Evolutionary conservation across 2,797 vertebrate genomes (phyloP).

Genomic region (Crenichthys baileyi): DNA sequence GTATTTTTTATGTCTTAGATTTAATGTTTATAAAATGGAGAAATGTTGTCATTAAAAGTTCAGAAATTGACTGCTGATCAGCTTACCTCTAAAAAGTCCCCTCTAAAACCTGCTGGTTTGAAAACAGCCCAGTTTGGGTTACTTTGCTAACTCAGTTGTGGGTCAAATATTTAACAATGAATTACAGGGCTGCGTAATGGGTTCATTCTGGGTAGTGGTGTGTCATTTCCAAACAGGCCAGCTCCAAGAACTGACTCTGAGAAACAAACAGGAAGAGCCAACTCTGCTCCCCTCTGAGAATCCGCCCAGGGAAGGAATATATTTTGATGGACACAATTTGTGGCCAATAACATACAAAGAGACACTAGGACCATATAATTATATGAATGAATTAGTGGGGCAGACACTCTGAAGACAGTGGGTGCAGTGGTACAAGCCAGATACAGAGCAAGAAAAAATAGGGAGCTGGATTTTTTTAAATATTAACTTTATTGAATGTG

Average conservation of each 20-base stretch:
- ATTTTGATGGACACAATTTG: not conserved
- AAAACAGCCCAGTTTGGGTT: not conserved
- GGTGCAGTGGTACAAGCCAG: not conserved
- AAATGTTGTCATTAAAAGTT: conserved; percentile 51
- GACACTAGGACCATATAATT: not conserved
- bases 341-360: not conserved
- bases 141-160: not conserved
- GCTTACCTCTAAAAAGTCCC: not conserved
- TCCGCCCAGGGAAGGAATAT: not conserved
- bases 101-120: no score
- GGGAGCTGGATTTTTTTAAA: not conserved
- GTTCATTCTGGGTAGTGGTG: no score
- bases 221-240: no score
- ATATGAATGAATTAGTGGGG: not conserved
- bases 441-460: no score
- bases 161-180: not conserved
- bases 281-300: not conserved
- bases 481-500: no score
- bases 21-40: conserved; percentile 41
- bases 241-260: no score
- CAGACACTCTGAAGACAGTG: not conserved
- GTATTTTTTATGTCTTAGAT: conserved; percentile 55
- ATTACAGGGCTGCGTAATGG: not conserved
- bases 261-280: not conserved
- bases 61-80: conserved; percentile 5